Base-by-base conservation (phyloP, 2,113 vertebrate species). In the Prinia subflava region DNA sequence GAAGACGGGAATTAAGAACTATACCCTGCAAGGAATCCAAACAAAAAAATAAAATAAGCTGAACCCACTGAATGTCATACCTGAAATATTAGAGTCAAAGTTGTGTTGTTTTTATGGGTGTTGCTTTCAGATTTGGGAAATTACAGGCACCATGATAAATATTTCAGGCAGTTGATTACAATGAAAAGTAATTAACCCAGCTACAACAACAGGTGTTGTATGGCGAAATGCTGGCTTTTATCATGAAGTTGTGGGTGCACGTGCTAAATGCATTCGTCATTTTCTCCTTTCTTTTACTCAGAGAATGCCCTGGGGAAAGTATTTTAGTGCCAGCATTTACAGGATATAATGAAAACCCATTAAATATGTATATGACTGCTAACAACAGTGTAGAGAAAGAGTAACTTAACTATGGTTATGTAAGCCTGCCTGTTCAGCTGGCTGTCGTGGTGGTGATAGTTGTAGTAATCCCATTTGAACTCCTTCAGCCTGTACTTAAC, bases 101-200 rank as follows among this genome's bases (percentile, higher is more conserved):
- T 37, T 41, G 20, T 92, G 69, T 71, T 96, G 87, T 74, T 93
- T 82, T 94, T 96, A 90, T 96, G 94, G 96, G 96, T 97, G 94
- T 97, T 42, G 1, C 71, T 97, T 98, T 98, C 93, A 97, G 95
- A 97, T 97, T 98, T 97, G 94, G 97, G 96, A 96, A 98, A 98
- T 97, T 98, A 98, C 97, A 97, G 97, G 94, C 96, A 96, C 92
- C 3, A 3, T 95, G 95, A 98, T 98, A 97, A 98, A 98, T 98
- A 98, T 98, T 98, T 98, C 97, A 99, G 97, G 93, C 92, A 88
- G 94, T 74, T 94, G 97, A 96, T 95, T 98, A 97, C 98, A 98
- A 98, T 98, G 97, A 98, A 98, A 97, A 97, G 98, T 98, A 98
- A 98, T 98, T 98, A 98, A 98, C 94, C 74, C 97, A 97, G 93